Base-by-base conservation (phyloP, 2,113 vertebrate genomes). In the Eurypyga helias region DNA sequence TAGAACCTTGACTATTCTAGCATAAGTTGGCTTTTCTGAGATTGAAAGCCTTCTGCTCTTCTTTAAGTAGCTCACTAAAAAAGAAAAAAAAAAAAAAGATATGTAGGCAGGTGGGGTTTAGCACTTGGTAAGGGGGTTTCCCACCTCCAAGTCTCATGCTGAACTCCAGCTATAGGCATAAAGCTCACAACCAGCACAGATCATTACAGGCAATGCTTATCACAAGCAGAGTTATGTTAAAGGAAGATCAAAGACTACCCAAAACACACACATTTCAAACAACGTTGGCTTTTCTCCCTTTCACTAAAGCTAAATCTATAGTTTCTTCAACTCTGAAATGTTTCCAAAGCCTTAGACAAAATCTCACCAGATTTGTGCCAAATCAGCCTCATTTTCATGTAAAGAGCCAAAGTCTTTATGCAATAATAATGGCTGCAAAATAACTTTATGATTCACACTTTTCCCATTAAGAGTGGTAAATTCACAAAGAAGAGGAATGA, bases 121-220 rank as follows among this genome's bases (percentile, higher is more conserved):
- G 4, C 62, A 16, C 23, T 38, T 52, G 33, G 51, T 33, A 66
- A 64, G 28, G 31, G 11, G 3, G 19, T 11, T 45, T 64, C 31
- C 17, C 13, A 45, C 18, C 28, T 31, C 24, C 7, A 48, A 33
- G 49, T 9, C 24, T 2, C 0, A 38, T 14, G 24, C 0, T 38
- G 28, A 57, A 64, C 43, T 48, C 65, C 66, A 72, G 65, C 51
- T 26, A 17, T 13, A 41, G 45, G 64, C 10, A 24, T 13, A 33
- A 49, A 49, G 36, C 57, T 77, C 49, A 52, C 41, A 38, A 83
- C 52, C 85, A n/a, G 28, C 36, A 67, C 55, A 10, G 31, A 17
- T 38, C 10, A 1, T n/a, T 29, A 21, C 1, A 49, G 46, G 46
- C 18, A 43, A 26, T 17, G 16, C 25, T 52, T 45, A 21, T 31